Conservation (phyloP, 1,140 invertebrate species). For the Drosophila pallidifrons region DNA sequence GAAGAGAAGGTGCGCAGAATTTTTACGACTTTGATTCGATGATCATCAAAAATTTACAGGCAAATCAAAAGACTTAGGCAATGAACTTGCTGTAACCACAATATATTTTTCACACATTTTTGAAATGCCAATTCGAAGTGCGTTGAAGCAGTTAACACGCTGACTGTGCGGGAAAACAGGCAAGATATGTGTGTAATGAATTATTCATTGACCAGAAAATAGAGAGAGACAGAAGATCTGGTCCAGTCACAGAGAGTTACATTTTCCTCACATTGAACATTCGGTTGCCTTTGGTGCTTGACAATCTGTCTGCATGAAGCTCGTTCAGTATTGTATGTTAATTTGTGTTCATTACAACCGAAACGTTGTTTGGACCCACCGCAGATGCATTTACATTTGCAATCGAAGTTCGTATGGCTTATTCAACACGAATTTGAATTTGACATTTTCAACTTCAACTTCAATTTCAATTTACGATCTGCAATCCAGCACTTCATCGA, state of each 20-base stretch:
- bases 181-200: slow-evolving; percentile 40
- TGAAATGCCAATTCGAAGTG: slow-evolving; percentile 36
- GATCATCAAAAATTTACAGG: slow-evolving; percentile 16
- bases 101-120: slow-evolving; percentile 29
- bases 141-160: slow-evolving; percentile 47
- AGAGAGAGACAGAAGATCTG: slow-evolving; percentile 14
- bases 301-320: slow-evolving; percentile 52
- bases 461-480: slow-evolving; percentile 40
- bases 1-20: slow-evolving; percentile 46
- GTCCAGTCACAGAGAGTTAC: slow-evolving; percentile 8
- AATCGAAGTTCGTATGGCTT: slow-evolving; percentile 61
- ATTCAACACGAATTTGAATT: slow-evolving; percentile 58
- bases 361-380: slow-evolving; percentile 50
- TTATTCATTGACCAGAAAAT: slow-evolving; percentile 34
- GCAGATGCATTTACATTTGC: slow-evolving; percentile 37
- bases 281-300: slow-evolving; percentile 42
- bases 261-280: slow-evolving; percentile 12
- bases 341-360: slow-evolving; percentile 59
- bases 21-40: slow-evolving; percentile 29
- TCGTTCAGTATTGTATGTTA: slow-evolving; percentile 70
- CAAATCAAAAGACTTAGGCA: slow-evolving; percentile 66
- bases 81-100: slow-evolving; percentile 53
- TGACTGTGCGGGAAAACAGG: slow-evolving; percentile 1
- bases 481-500: slow-evolving; percentile 56
- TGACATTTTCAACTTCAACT: slow-evolving; percentile 62